These are phyloP conservation scores for Propsilocerus akamusi DNA, from an alignment of 1,140 invertebrate genomes.

Conservation along the genomic window DNA sequence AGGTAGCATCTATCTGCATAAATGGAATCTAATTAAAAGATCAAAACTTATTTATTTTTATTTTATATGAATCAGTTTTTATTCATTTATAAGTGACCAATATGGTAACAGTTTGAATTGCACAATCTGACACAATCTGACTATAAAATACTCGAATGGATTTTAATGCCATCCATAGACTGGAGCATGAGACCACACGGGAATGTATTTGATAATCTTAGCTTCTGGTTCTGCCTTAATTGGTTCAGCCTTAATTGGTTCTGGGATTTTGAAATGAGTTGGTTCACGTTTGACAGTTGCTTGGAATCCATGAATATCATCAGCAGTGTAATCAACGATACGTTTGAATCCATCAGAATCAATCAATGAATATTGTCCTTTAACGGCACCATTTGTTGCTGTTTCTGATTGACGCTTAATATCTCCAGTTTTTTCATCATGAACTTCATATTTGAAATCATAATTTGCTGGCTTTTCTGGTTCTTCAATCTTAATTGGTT, in stretches of 20 bases:
- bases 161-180: too few relatives aligned
- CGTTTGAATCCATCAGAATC: constrained; percentile 47
- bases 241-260: constrained; percentile 24
- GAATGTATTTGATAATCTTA: too few relatives aligned
- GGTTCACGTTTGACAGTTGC: constrained; percentile 39
- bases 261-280: constrained; percentile 23
- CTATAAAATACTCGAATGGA: too few relatives aligned
- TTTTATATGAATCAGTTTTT: too few relatives aligned
- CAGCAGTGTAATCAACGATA: constrained; percentile 53
- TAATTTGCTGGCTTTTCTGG: constrained; percentile 7
- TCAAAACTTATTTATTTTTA: too few relatives aligned
- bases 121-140: too few relatives aligned
- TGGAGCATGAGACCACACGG: too few relatives aligned
- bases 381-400: constrained; percentile 36
- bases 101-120: too few relatives aligned
- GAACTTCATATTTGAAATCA: constrained; percentile 30
- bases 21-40: too few relatives aligned
- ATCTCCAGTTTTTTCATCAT: constrained; percentile 34
- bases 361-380: constrained; percentile 35
- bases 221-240: too few relatives aligned
- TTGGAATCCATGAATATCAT: constrained; percentile 49
- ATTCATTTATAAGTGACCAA: too few relatives aligned
- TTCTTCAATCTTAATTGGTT: constrained; percentile 2
- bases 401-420: constrained; percentile 36
- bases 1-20: too few relatives aligned